Percentiles rank a stretch among this genome's conserved stretches.
Evolutionary conservation across 2,888 invertebrate species (phyloP).

Genomic region (Sinotaia quadrata): DNA sequence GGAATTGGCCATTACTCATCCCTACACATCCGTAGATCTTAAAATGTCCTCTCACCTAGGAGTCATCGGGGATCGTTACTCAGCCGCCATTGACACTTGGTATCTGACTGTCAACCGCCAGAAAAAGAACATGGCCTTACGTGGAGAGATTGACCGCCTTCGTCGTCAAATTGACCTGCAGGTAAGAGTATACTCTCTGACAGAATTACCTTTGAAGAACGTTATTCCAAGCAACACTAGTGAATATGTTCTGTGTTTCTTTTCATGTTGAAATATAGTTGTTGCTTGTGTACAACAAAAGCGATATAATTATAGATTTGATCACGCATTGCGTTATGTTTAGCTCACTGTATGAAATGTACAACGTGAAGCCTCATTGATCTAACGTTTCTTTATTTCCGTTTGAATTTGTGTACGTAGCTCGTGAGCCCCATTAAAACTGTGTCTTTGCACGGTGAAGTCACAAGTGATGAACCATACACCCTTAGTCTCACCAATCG

Average conservation of each 20-base stretch:
- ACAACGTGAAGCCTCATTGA: no score
- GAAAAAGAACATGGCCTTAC: conserved; percentile 47
- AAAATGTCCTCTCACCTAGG: conserved; percentile 47
- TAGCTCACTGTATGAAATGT: no score
- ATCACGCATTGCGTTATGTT: no score
- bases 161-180: conserved; percentile 44
- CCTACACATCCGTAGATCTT: conserved; percentile 55
- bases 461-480: conserved; percentile 32
- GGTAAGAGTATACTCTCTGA: no score
- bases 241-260: no score
- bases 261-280: no score
- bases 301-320: no score
- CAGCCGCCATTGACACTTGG: conserved; percentile 46
- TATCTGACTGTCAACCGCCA: conserved; percentile 51
- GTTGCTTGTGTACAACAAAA: no score
- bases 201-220: no score
- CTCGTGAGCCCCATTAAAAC: conserved; percentile 33
- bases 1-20: conserved; percentile 53
- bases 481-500: conserved; percentile 34
- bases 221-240: no score
- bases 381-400: no score
- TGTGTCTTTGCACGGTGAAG: conserved; percentile 22
- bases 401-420: conserved; percentile 6
- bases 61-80: conserved; percentile 36
- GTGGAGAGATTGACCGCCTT: conserved; percentile 54